Base-by-base conservation (phyloP, 2,113 vertebrate genomes). In the Tenrec ecaudatus region DNA sequence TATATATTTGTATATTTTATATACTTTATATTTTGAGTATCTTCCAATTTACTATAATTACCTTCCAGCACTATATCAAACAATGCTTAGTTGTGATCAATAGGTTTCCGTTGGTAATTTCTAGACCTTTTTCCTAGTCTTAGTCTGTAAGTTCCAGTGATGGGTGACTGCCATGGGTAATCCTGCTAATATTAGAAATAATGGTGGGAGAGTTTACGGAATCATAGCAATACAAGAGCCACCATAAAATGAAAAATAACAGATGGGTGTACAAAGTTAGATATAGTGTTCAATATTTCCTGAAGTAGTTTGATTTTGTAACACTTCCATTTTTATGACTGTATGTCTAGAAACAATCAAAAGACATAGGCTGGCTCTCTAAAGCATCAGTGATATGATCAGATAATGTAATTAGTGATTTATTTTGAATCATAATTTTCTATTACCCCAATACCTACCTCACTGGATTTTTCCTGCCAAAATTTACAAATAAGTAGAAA, bases 331-430 rank as follows among this genome's bases (percentile, higher is more conserved):
- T 14, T 53, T 53, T 53, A 12, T 53, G 47, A 53, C 47, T 53
- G 9, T 53, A 53, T 53, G 47, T 92, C 15, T 82, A 69, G 76
- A 17, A 88, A 79, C 22, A 71, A 71, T 12, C 20, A 6, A 29
- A 53, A 90, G 23, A 7, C 66, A 71, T 22, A 76, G 3, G 36
- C 64, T 40, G 3, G 36, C 64, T 40, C 31, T 75, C 89, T 69
- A 66, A 94, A 86, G 58, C 14, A 69, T 53, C 29, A 90, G 0
- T 53, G 23, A 25, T 23, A 78, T 43, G 12, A 84, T 75, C 53
- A 75, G 36, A 80, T 92, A 76, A 71, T 47, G 12, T 23, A 33
- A 89, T 75, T 31, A 87, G 15, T 82, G 31, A 86, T 90, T 85
- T 58, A 20, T 83, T 86, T 93, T 84, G 14, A 90, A n/a, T 60